These are phyloP conservation scores for Nomada ferruginata DNA, from an alignment of 2,888 invertebrate genomes.

Conservation along the genomic window DNA sequence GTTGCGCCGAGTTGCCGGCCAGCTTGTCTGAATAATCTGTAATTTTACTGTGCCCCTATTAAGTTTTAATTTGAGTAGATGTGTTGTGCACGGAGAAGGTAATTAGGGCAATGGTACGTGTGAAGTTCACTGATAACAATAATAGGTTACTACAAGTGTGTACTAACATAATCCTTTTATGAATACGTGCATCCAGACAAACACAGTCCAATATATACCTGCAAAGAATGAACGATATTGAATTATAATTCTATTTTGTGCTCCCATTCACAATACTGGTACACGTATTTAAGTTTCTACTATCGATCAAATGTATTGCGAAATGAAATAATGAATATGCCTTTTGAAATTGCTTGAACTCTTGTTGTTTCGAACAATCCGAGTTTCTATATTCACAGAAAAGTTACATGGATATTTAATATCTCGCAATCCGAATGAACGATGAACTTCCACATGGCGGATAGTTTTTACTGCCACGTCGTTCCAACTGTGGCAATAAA, in stretches of 20 bases:
- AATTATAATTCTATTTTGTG: too few relatives aligned
- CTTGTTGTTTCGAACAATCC: not conserved
- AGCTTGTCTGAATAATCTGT: too few relatives aligned
- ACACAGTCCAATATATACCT: too few relatives aligned
- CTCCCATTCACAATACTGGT: too few relatives aligned
- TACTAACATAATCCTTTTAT: not conserved
- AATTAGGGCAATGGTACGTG: slow-evolving; percentile 14
- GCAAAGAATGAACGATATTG: too few relatives aligned
- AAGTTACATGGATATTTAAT: slow-evolving; percentile 19
- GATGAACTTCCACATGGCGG: slow-evolving; percentile 21
- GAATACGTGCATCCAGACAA: not conserved
- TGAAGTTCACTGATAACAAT: not conserved
- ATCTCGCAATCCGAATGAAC: slow-evolving; percentile 15
- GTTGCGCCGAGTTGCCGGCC: too few relatives aligned
- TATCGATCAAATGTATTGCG: not conserved
- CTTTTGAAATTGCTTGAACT: not conserved
- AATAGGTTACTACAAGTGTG: too few relatives aligned
- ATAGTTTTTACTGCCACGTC: slow-evolving; percentile 24
- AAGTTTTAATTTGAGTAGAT: not conserved
- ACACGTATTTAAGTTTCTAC: too few relatives aligned
- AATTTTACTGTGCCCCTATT: too few relatives aligned
- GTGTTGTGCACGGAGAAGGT: not conserved
- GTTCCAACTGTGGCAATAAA: slow-evolving; percentile 22
- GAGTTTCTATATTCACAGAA: not conserved
- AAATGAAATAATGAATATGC: not conserved